Percentiles rank a stretch among this genome's conserved stretches.
phyloP scores from a whole-genome alignment of 2,113 vertebrate genomes.

The Catagonus wagneri region DNA sequence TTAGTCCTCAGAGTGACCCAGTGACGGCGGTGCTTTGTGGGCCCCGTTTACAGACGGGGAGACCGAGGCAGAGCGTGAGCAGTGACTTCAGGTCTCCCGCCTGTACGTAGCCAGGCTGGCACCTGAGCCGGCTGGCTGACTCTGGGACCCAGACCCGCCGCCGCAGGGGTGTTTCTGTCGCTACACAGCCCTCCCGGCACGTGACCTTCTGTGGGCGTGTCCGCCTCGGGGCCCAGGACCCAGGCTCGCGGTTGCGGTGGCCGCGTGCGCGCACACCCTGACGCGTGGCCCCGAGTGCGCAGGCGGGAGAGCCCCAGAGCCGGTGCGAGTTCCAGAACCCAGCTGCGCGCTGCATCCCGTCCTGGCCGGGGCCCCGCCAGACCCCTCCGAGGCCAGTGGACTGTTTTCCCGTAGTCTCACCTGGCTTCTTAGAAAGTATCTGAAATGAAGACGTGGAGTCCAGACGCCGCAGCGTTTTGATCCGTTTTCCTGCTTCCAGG shows the following conservation, averaged over 20 bases:
- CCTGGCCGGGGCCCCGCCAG: not conserved
- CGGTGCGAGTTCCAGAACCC: not conserved
- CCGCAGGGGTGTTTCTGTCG: not conserved
- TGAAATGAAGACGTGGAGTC: not conserved
- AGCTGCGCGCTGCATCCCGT: too few species aligned
- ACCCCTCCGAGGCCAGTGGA: not conserved
- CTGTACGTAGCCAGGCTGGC: not conserved
- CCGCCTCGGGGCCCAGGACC: too few species aligned
- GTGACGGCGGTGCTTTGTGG: not conserved
- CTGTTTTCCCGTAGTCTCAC: not conserved
- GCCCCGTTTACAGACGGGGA: not conserved
- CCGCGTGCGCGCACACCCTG: too few species aligned
- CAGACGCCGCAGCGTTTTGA: not conserved
- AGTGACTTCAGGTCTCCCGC: not conserved
- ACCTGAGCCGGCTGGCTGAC: not conserved
- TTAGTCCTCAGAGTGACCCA: not conserved
- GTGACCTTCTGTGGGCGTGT: not conserved
- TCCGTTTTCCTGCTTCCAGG: not conserved
- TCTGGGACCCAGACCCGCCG: not conserved
- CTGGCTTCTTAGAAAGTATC: not conserved
- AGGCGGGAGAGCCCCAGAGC: not conserved
- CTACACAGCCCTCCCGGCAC: not conserved
- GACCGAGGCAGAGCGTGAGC: not conserved
- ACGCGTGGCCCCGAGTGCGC: accelerated
- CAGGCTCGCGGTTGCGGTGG: not conserved